Evolutionary conservation across 2,113 vertebrate species (phyloP), one percentile per base, ranked within the genome.

Genomic region (Motacilla alba): DNA sequence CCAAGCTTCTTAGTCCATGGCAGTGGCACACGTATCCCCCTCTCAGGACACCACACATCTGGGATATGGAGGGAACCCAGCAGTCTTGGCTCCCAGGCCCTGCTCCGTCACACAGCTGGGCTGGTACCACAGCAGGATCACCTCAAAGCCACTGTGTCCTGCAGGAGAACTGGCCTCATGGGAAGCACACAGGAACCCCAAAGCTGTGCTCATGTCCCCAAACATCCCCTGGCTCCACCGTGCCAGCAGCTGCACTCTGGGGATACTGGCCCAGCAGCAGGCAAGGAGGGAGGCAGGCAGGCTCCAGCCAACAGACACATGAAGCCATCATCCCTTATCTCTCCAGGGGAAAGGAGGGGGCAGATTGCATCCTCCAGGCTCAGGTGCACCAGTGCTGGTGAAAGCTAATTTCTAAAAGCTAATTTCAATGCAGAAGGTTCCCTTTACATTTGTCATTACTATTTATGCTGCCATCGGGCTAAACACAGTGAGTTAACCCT

Each of bases 341-440:
- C 87, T 70, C 88, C 1, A 2, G 75, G 73, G 84, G 31, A 68
- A 35, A 28, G 85, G 86, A 81, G 92, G 46, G 62, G 85, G 91
- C 41, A 85, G 62, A 88, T 73, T 93, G 93, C 94, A 75, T 93
- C 87, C 74, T 95, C 77, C 91, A 93, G 96, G 96, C 97, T 98
- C 97, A 97, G 96, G 97, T 98, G 98, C 95, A 86, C 43, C 59
- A 86, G 60, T 68, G 58, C 82, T 7, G 12, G 76, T 80, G 44
- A 96, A 93, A 97, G 92, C 96, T 97, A 95, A 97, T 98, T 96
- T 96, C 8, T 79, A 55, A 94, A 90, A 97, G 93, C 96, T 97
- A 93, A 97, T 98, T 96, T 97, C 1, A 1, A 94, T 94, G 95
- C 95, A 96, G 91, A 90, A 95, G 87, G 84, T 82, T 94, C 68